Evolutionary conservation across 2,797 vertebrate genomes (phyloP), one percentile per base, ranked within the genome.

Genomic region (Masticophis lateralis): DNA sequence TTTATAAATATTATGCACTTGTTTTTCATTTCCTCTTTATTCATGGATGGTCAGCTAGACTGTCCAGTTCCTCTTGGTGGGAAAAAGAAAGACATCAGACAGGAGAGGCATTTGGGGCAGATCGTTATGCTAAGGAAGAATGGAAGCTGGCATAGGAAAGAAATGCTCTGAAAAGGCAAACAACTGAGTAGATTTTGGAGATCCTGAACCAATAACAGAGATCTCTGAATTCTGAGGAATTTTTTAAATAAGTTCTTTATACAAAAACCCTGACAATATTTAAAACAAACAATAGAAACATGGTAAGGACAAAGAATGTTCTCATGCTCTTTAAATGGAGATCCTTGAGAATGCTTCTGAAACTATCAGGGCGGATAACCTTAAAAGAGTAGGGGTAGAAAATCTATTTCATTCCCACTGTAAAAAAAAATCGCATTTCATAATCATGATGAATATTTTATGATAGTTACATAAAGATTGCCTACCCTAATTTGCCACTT

Each of bases 21-120:
- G 69, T 91, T 93, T 93, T 93, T 93, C 51, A 91, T 91, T 91
- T 89, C 90, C 27, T 83, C 83, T 91, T 66, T 74, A 93, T 93
- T 93, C 51, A 86, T 89, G 69, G 89, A 86, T 56, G 32, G 90
- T 37, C 87, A 86, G 28, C 61, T 86, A 51, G n/a, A 66, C 59
- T 91, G 60, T 89, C 47, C 2, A n/a, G 66, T 89, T 88, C 89
- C 59, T 51, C 90, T 91, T 28, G 63, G 59, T 57, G 53, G 51
- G 56, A 13, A 47, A 83, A 88, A 37, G 86, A 88, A 74, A 79
- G 59, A 86, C 25, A 86, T 27, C 37, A 2, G 5, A 13, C 10
- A 43, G 32, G 25, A 90, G n/a, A 12, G 63, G 8, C 20, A 83
- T 83, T 51, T 63, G 16, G 22, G 22, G 4, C 20, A 86, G 27